Evolutionary conservation across 2,797 vertebrate genomes (phyloP), one percentile per base, ranked within the genome.

Genomic region (Pangasius macronema): DNA sequence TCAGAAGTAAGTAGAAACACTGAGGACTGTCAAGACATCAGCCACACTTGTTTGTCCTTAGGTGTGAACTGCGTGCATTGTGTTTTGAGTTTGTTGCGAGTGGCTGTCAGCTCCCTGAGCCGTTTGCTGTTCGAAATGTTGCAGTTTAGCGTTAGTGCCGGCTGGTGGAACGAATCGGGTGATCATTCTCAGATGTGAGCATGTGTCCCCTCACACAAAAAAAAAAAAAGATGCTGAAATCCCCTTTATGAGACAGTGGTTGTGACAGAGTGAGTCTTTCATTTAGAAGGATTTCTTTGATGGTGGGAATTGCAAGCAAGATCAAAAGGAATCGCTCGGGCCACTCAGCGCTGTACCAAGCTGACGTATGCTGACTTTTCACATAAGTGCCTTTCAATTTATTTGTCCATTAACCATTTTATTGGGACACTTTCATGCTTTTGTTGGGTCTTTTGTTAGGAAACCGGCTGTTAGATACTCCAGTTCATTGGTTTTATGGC

Each of bases 381-480:
- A 90, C 90, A 91, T 90, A 88, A 89, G 83, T 70, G 88, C 88
- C 77, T 89, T 88, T 90, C 84, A 89, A 86, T 89, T 91, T 90
- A 87, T 88, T 85, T 90, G 87, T 81, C 87, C 90, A 91, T 89
- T 92, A 90, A 91, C 88, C 89, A 76, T 87, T 91, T 90, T 88
- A 91, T 91, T 89, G 88, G 82, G 86, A 72, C 77, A 75, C 89
- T 84, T 90, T 89, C 87, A 76, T 89, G 89, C 86, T 91, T 92
- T 92, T 91, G 92, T 92, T 91, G 89, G 90, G 70, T 81, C 81
- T 89, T 87, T 90, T 90, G 90, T 91, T 90, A 85, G 83, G 86
- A 92, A 92, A 93, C 91, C 83, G 88, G 87, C 88, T 91, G 90
- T 90, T 86, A 88, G 88, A 89, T 87, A 92, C 88, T 89, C 89